Percentiles rank a stretch among this genome's conserved stretches.
Evolutionary conservation across 1,140 invertebrate species (phyloP).

Genomic region (Pygmarrhopalites habei): DNA sequence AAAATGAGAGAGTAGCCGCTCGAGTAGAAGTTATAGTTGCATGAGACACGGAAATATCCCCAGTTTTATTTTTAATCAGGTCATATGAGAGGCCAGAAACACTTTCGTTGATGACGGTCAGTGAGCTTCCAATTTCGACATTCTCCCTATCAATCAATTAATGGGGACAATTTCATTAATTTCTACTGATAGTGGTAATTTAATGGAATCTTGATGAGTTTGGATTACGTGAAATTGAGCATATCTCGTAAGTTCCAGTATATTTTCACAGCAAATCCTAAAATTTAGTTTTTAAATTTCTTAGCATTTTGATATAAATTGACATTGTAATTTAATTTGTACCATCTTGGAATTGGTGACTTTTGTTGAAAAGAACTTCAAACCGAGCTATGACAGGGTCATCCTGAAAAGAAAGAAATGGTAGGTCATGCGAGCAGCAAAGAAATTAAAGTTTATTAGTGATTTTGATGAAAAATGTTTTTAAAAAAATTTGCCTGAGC

Average conservation of each 20-base stretch:
- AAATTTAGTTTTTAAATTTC: too few species aligned
- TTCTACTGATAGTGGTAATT: neutral
- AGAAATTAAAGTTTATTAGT: too few species aligned
- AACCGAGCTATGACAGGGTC: neutral
- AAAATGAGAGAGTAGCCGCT: too few species aligned
- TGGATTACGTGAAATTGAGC: slow-evolving; percentile 18
- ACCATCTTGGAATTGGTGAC: neutral
- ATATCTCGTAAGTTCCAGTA: slow-evolving; percentile 17
- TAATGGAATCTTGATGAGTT: neutral
- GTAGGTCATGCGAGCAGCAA: neutral
- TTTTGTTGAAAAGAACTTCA: neutral
- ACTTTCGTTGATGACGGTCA: neutral
- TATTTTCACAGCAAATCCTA: slow-evolving; percentile 15
- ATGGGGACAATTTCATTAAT: neutral
- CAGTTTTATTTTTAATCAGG: neutral
- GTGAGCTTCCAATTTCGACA: neutral
- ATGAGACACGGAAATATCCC: neutral
- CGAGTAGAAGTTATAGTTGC: too few species aligned
- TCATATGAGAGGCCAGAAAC: neutral
- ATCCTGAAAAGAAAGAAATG: neutral
- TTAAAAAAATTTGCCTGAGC: neutral
- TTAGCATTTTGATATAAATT: too few species aligned
- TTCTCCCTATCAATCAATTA: neutral
- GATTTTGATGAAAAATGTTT: neutral
- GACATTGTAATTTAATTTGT: too few species aligned